Conservation (phyloP, 2,888 invertebrate species). For the Bombyx huttoni region DNA sequence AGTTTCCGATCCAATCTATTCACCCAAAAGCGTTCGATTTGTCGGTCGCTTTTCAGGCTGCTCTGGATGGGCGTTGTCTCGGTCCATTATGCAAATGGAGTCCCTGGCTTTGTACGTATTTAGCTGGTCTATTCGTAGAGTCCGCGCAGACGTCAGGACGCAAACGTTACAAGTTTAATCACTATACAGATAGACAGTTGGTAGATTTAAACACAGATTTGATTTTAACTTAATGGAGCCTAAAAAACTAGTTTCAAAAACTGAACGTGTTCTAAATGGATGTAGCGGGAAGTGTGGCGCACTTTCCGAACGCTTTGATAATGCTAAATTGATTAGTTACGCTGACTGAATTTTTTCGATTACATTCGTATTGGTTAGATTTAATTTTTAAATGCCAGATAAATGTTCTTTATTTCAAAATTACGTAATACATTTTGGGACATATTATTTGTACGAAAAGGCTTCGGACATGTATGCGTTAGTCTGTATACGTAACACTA, state of each 20-base stretch:
- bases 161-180: slow-evolving; percentile 29
- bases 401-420: too few species aligned
- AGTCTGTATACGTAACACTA: not conserved
- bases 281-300: not conserved
- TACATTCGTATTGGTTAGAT: not conserved
- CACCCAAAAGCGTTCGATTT: slow-evolving; percentile 27
- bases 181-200: slow-evolving; percentile 15
- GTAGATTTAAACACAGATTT: slow-evolving; percentile 19
- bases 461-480: not conserved
- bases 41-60: slow-evolving; percentile 31
- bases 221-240: slow-evolving; percentile 8
- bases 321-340: not conserved
- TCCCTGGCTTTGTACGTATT: slow-evolving; percentile 36
- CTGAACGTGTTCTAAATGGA: not conserved
- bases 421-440: too few species aligned
- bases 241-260: not conserved
- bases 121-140: slow-evolving; percentile 51
- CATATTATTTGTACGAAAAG: too few species aligned
- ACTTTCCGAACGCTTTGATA: not conserved
- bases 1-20: slow-evolving; percentile 30
- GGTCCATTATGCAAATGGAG: slow-evolving; percentile 62
- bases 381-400: too few species aligned
- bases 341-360: not conserved
- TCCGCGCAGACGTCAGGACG: slow-evolving; percentile 22
- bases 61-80: slow-evolving; percentile 34